A percentile compares a stretch with the other conserved stretches of the same genome.
phyloP scores from a whole-genome alignment of 1,140 invertebrate genomes.

The Bombyx mori region ASM3026992v2 NC_085110.1:13303501-13304000 shows the following conservation, averaged over 20 bases:
- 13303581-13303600: slow-evolving; percentile 93
- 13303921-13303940: slow-evolving; percentile 31
- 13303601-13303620: slow-evolving; percentile 96
- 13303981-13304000: slow-evolving; percentile 86
- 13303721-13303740: slow-evolving; percentile 17
- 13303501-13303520: neutral
- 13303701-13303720: slow-evolving; percentile 42
- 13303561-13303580: slow-evolving; percentile 46
- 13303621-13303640: slow-evolving; percentile 98
- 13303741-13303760: neutral
- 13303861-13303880: too few species aligned
- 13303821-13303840: too few species aligned
- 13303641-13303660: slow-evolving; percentile 97
- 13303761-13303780: too few species aligned
- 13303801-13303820: too few species aligned
- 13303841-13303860: too few species aligned
- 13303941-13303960: neutral
- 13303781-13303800: too few species aligned
- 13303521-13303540: neutral
- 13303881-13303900: neutral
- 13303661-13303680: slow-evolving; percentile 80
- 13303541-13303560: neutral
- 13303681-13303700: slow-evolving; percentile 23
- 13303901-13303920: slow-evolving; percentile 27
- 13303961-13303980: slow-evolving; percentile 19